Conservation (phyloP, 2,113 vertebrate species). For the Lagenorhynchus albirostris region DNA sequence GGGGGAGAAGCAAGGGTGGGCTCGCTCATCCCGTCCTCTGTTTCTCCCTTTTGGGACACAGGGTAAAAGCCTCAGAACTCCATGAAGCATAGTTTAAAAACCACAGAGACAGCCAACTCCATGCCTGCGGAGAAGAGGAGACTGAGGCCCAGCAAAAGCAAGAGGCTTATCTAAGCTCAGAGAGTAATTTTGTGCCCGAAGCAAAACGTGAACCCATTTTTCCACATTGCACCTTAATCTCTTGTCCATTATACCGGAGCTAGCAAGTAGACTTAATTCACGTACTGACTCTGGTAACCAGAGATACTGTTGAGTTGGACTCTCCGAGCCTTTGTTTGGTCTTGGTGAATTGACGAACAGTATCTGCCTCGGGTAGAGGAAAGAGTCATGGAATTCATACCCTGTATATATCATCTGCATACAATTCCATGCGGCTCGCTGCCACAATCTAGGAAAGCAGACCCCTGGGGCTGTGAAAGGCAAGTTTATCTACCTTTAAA, state of each 20-base stretch:
- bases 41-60: neutral
- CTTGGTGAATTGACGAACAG: neutral
- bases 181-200: neutral
- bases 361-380: neutral
- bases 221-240: neutral
- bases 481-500: conserved; percentile 92
- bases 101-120: too few relatives aligned
- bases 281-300: neutral
- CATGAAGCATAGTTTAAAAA: neutral
- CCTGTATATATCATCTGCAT: neutral
- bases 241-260: neutral
- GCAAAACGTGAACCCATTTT: neutral
- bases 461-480: neutral
- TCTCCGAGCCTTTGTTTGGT: neutral
- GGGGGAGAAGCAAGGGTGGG: neutral
- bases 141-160: neutral
- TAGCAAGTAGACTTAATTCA: neutral
- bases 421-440: neutral
- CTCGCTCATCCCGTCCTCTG: neutral
- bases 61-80: neutral
- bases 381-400: neutral
- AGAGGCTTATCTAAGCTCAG: neutral
- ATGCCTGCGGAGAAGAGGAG: neutral
- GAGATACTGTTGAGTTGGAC: neutral
- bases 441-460: neutral